A percentile compares a stretch with the other conserved stretches of the same genome.
These are phyloP conservation scores for Salvator merianae DNA, from an alignment of 2,113 vertebrate genomes.

Conservation along the genomic window DNA sequence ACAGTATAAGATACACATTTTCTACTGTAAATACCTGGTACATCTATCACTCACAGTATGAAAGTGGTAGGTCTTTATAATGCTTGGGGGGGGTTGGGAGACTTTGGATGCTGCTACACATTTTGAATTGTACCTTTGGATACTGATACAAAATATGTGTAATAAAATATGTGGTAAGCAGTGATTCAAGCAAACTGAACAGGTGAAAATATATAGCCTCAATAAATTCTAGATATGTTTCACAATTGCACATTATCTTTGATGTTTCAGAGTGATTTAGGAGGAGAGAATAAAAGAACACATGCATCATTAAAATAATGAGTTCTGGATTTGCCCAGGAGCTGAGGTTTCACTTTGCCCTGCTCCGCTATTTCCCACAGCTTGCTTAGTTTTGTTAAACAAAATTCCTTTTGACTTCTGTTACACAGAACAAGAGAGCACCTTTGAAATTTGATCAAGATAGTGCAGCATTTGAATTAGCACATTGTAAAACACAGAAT, in stretches of 20 bases:
- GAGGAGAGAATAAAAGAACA: not conserved
- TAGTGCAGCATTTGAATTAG: not conserved
- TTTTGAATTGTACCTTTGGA: not conserved
- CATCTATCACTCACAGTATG: not conserved
- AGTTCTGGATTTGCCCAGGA: not conserved
- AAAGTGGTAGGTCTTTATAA: not conserved
- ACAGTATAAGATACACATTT: not conserved
- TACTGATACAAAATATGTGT: not conserved
- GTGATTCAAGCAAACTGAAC: not conserved
- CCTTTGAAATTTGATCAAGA: not conserved
- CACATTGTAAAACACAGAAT: not conserved
- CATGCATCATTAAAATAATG: conserved; percentile 2
- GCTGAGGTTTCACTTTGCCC: not conserved
- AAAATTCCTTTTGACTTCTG: not conserved
- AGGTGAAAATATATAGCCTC: conserved; percentile 7
- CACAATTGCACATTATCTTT: conserved; percentile 1
- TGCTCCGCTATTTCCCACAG: not conserved
- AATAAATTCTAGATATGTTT: conserved; percentile 7
- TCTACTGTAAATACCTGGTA: not conserved
- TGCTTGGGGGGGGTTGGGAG: too few species aligned
- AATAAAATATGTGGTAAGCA: not conserved
- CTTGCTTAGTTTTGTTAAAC: not conserved
- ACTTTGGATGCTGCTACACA: too few species aligned
- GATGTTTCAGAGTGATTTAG: conserved; percentile 1
- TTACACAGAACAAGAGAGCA: not conserved